A percentile compares a stretch with the other conserved stretches of the same genome.
These are phyloP conservation scores for Megaptera novaeangliae DNA, from an alignment of 2,113 vertebrate genomes.

Conservation along the genomic window DNA sequence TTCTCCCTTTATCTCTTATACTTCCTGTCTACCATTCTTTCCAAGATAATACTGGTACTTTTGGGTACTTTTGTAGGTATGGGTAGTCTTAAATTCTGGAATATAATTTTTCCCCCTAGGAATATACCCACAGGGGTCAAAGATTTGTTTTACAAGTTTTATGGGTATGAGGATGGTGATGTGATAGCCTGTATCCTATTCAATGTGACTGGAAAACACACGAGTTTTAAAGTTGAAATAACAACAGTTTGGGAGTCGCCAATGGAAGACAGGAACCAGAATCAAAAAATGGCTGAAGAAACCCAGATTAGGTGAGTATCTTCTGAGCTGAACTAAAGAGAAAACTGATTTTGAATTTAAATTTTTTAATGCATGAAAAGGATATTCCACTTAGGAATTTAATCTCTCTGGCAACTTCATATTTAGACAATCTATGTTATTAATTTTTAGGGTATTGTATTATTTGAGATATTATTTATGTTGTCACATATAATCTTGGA, in stretches of 20 bases:
- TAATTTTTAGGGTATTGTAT: neutral
- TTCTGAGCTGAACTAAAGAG: neutral
- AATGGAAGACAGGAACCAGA: neutral
- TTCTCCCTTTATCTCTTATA: neutral
- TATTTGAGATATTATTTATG: neutral
- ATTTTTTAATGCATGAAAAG: neutral
- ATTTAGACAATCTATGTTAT: neutral
- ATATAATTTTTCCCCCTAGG: neutral
- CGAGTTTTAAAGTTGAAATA: neutral
- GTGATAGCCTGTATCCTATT: neutral
- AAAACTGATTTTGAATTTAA: neutral
- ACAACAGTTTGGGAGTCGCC: neutral
- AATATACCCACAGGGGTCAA: neutral
- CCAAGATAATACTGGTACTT: neutral
- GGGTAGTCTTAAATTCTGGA: neutral
- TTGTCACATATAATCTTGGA: neutral
- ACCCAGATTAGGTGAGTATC: neutral
- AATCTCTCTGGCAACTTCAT: neutral
- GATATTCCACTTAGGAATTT: neutral
- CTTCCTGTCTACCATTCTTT: neutral
- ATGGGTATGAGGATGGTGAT: neutral
- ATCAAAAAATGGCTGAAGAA: neutral
- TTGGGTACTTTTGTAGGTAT: neutral
- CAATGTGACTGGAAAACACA: neutral
- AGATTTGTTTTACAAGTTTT: neutral